Evolutionary conservation across 2,113 vertebrate genomes (phyloP), one percentile per base, ranked within the genome.

Genomic region (Takifugu flavidus): DNA sequence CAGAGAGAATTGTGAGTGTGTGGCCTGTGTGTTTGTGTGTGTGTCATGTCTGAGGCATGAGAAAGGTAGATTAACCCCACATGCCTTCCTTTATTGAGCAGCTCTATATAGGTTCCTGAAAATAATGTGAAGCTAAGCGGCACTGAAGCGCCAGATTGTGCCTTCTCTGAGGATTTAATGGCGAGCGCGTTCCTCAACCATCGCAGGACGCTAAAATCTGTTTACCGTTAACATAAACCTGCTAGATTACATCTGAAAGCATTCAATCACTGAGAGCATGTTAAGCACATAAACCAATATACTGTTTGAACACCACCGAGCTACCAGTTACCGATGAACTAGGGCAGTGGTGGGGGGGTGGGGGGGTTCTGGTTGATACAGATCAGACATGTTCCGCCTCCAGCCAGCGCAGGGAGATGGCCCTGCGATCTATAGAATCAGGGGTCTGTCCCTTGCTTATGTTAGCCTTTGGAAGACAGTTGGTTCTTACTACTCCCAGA

Each of bases 371-470:
- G 27, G 72, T 65, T 44, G 62, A 79, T 77, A 64, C 46, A 31
- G 65, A 74, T 72, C 46, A 53, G 49, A 59, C 27, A 42, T 25
- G 45, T 11, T 15, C 58, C 42, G 13, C 58, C 77, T 69, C 49
- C 42, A 59, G 39, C 56, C 14, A 5, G 53, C 64, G 63, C 49
- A 56, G 59, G 62, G 73, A 59, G 52, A 39, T 70, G 71, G 39
- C 49, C 25, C 46, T 65, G 64, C 31, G 49, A 75, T 75, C 78
- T 70, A 75, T 81, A 82, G 12, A 66, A 61, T 55, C 64, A 2
- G 2, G 47, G 63, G 61, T 55, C 28, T 42, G 28, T 56, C 61
- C 57, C 60, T 59, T 20, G 29, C 52, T 65, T 73, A 25, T 53
- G 25, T 76, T 75, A 45, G 63, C 65, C 29, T 42, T 58, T 59